phyloP scores from a whole-genome alignment of 2,888 invertebrate genomes.

The Drosophila peninsularis region DNA sequence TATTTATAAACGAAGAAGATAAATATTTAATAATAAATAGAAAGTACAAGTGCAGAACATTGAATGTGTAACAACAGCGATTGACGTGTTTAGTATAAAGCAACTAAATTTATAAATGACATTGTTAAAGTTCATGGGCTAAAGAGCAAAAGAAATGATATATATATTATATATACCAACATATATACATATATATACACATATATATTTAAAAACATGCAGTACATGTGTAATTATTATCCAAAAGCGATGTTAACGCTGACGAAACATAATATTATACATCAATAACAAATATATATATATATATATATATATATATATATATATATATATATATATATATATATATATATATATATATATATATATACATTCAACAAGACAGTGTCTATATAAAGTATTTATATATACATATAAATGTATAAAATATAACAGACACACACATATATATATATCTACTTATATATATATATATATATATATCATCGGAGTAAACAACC shows the following conservation, averaged over 20 bases:
- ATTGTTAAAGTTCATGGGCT: slow-evolving; percentile 84
- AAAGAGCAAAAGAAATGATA: slow-evolving; percentile 56
- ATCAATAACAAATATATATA: slow-evolving; percentile 41
- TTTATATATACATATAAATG: slow-evolving; percentile 47
- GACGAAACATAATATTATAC: slow-evolving; percentile 46
- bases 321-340: slow-evolving; percentile 42
- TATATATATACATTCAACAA: slow-evolving; percentile 55
- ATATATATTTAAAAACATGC: slow-evolving; percentile 31
- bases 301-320: slow-evolving; percentile 56
- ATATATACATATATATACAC: slow-evolving; percentile 41
- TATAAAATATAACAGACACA: slow-evolving; percentile 22
- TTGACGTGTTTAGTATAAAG: slow-evolving; percentile 41
- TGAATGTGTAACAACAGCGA: slow-evolving; percentile 32
- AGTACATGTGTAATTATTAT: slow-evolving; percentile 66
- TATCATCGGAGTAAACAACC: slow-evolving; percentile 49
- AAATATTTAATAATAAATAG: slow-evolving; percentile 38
- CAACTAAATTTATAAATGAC: slow-evolving; percentile 47
- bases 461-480: slow-evolving; percentile 25
- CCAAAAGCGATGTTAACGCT: slow-evolving; percentile 38
- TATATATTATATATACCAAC: slow-evolving; percentile 52
- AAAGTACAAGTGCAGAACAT: slow-evolving; percentile 60
- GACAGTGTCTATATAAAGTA: slow-evolving; percentile 47
- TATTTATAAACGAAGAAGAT: slow-evolving; percentile 44
- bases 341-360: slow-evolving; percentile 50
- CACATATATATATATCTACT: slow-evolving; percentile 43